A percentile compares a stretch with the other conserved stretches of the same genome.
phyloP scores from a whole-genome alignment of 1,140 invertebrate species.

The Pseudomyrmex flavicornis region DNA sequence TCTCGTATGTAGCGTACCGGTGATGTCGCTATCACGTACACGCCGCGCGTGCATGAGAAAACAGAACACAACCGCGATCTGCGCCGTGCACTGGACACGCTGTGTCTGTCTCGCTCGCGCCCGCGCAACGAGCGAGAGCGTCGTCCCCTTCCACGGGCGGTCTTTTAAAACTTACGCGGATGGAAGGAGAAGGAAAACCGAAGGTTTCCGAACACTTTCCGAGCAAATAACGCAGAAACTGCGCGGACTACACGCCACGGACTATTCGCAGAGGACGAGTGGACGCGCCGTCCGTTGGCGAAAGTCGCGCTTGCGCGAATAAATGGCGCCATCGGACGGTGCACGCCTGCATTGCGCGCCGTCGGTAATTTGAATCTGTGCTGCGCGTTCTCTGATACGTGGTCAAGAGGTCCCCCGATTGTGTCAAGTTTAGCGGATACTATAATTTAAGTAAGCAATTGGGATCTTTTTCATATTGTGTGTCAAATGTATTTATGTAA shows the following conservation, averaged over 20 bases:
- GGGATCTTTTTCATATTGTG: no score
- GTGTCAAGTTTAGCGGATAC: neutral
- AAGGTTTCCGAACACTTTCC: constrained; percentile 41
- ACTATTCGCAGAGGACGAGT: constrained; percentile 39
- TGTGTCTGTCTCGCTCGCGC: constrained; percentile 62
- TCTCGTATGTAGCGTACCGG: constrained; percentile 7
- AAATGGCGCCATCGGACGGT: constrained; percentile 46
- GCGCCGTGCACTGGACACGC: constrained; percentile 53
- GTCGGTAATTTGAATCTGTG: constrained; percentile 52
- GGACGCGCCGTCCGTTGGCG: neutral
- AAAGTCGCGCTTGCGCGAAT: constrained; percentile 44
- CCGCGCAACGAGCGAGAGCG: constrained; percentile 28
- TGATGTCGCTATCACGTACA: constrained; percentile 41
- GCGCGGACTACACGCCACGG: constrained; percentile 37
- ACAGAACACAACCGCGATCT: constrained; percentile 46
- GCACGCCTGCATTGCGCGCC: no score
- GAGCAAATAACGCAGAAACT: constrained; percentile 11
- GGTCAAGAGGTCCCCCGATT: constrained; percentile 27
- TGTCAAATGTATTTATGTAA: no score
- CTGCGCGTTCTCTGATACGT: no score
- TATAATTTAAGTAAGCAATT: no score
- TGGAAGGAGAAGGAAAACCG: constrained; percentile 7
- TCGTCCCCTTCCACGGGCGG: constrained; percentile 47
- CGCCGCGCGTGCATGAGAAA: constrained; percentile 50
- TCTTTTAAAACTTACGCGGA: neutral